Percentiles rank a stretch among this genome's conserved stretches.
Conservation (phyloP, 2,797 vertebrate species). For the Tarsius wallacei region DNA sequence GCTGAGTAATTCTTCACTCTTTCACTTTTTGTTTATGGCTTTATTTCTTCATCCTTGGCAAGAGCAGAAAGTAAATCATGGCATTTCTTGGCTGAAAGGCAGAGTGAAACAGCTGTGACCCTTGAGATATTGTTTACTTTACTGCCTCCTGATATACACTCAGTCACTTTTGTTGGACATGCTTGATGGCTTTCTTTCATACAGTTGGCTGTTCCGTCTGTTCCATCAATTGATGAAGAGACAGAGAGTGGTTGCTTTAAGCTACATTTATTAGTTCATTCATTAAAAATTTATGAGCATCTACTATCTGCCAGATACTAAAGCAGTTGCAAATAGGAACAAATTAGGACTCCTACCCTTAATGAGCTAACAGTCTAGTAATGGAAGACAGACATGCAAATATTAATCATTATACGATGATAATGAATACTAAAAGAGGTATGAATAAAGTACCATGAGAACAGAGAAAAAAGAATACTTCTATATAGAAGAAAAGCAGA, state of each 20-base stretch:
- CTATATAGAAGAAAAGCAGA: background rate
- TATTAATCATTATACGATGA: background rate
- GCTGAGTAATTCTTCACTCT: conserved; percentile 76
- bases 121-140: conserved; percentile 86
- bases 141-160: conserved; percentile 74
- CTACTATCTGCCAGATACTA: conserved; percentile 5
- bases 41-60: conserved; percentile 85
- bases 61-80: conserved; percentile 83
- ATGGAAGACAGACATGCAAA: background rate
- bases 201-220: conserved; percentile 79
- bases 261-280: conserved; percentile 65
- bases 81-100: conserved; percentile 83
- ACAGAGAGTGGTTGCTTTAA: conserved; percentile 51
- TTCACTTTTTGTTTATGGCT: conserved; percentile 82
- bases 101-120: conserved; percentile 85
- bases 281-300: conserved; percentile 72
- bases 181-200: conserved; percentile 83
- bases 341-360: conserved; percentile 34
- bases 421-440: background rate
- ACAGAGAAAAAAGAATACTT: conserved; percentile 29
- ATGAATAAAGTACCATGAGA: background rate
- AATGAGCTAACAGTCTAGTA: background rate
- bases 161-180: conserved; percentile 83
- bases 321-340: conserved; percentile 24
- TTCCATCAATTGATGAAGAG: conserved; percentile 73